Conservation (phyloP, 2,797 vertebrate genomes). For the Danio kyathit region DNA sequence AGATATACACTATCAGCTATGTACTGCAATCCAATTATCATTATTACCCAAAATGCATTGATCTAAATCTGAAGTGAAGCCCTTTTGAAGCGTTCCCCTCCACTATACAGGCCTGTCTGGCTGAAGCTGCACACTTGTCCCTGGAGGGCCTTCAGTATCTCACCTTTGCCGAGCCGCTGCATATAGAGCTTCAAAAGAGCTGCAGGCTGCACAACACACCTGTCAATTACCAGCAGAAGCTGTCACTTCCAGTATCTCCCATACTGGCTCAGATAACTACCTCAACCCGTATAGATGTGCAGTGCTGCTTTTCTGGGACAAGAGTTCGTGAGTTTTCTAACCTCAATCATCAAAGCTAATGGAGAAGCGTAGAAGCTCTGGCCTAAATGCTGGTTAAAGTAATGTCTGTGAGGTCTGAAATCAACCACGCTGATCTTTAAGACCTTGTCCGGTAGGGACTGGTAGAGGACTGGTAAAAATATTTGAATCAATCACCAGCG, state of each 20-base stretch:
- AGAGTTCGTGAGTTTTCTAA: conserved; percentile 33
- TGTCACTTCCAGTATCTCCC: conserved; percentile 39
- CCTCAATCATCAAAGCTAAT: conserved; percentile 49
- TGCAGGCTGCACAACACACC: conserved; percentile 45
- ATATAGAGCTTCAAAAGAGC: conserved; percentile 22
- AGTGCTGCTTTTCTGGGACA: conserved; percentile 34
- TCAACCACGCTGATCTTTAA: background rate
- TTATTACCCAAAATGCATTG: background rate
- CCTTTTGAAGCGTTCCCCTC: background rate
- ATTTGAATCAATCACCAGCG: no score
- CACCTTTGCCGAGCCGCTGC: background rate
- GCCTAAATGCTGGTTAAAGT: conserved; percentile 15
- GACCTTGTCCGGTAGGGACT: background rate
- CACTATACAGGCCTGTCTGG: background rate
- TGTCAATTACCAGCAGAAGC: conserved; percentile 33
- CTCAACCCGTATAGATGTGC: conserved; percentile 24
- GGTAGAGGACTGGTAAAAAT: no score
- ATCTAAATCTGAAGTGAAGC: background rate
- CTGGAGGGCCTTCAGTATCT: conserved; percentile 19
- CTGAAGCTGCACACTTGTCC: background rate
- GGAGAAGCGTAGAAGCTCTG: conserved; percentile 25
- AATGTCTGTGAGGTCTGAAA: conserved; percentile 15
- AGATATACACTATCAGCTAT: no score
- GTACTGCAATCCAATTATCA: no score
- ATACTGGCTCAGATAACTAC: conserved; percentile 31